Base-by-base conservation (phyloP, 2,797 vertebrate genomes). In the Miichthys miiuy region DNA sequence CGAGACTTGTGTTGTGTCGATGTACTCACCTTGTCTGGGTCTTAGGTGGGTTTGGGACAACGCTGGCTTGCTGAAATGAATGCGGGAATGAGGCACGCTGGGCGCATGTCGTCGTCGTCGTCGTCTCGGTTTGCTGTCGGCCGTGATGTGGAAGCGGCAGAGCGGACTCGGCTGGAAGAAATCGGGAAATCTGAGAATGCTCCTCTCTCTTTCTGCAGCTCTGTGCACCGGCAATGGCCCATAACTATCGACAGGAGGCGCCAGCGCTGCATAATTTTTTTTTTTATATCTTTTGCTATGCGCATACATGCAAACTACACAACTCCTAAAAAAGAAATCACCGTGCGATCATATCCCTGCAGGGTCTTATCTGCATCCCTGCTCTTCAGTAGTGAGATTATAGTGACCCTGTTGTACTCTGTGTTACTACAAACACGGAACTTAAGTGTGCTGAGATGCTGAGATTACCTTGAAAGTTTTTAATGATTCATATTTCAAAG, bases 171-270 rank as follows among this genome's bases (percentile, higher is more conserved):
- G 86, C 89, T 87, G 91, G 89, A 87, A 93, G 92, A 91, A 89
- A 91, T 89, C 87, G 80, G 88, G 93, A 92, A 92, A 94, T 92
- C 86, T 91, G 92, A 94, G 92, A 91, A 87, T 88, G 89, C 88
- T 82, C 82, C 88, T 88, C 85, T 88, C 85, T 93, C 88, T 90
- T 87, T 89, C 91, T 91, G 89, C 91, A 81, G 92, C 87, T 79
- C 86, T 7, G 72, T 80, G 84, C 81, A 50, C 67, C 62, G 48
- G 75, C 84, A 85, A 80, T 90, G 75, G 73, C 84, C 56, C 87
- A 89, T 86, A 88, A 81, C 82, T 87, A 74, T 80, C 94, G 84
- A 85, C 73, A 91, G 94, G 93, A 70, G 94, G 93, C 93, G 91
- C 89, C 82, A 86, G 60, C 38, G 8, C 46, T 10, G 84, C 67